A percentile compares a stretch with the other conserved stretches of the same genome.
Evolutionary conservation across 2,797 vertebrate species (phyloP).

Genomic region (Acanthornis magna): DNA sequence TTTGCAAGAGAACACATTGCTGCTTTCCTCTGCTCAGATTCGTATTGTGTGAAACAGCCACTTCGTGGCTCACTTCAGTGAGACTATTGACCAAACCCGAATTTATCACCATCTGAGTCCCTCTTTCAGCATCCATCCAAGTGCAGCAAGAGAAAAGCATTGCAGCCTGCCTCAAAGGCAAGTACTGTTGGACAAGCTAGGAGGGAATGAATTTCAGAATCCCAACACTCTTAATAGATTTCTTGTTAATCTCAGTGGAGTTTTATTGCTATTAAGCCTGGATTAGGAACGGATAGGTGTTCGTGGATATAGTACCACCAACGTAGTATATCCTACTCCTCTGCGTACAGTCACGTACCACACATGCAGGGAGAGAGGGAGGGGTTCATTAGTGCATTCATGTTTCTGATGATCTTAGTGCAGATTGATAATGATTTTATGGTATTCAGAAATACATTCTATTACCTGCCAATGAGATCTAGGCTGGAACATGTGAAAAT

Average conservation of each 20-base stretch:
- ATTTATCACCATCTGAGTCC: not conserved
- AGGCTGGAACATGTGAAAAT: not conserved
- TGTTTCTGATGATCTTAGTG: not conserved
- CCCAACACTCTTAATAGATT: not conserved
- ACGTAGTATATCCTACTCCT: not conserved
- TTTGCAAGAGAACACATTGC: not conserved
- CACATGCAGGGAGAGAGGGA: not conserved
- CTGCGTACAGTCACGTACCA: not conserved
- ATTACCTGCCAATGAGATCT: not conserved
- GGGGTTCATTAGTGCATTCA: not conserved
- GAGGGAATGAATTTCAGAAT: not conserved
- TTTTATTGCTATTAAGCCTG: not conserved
- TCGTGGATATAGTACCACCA: not conserved
- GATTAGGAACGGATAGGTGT: not conserved
- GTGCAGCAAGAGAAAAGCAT: not conserved
- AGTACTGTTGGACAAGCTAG: not conserved
- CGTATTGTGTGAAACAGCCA: not conserved
- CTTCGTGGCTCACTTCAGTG: not conserved
- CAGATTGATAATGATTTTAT: not conserved
- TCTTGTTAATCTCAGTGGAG: not conserved
- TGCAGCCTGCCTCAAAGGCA: not conserved
- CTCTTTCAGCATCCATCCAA: not conserved
- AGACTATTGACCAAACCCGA: not conserved
- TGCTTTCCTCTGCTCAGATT: not conserved
- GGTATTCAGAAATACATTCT: not conserved